Evolutionary conservation across 2,113 vertebrate genomes (phyloP), one percentile per base, ranked within the genome.

Genomic region (Nettapus auritus): DNA sequence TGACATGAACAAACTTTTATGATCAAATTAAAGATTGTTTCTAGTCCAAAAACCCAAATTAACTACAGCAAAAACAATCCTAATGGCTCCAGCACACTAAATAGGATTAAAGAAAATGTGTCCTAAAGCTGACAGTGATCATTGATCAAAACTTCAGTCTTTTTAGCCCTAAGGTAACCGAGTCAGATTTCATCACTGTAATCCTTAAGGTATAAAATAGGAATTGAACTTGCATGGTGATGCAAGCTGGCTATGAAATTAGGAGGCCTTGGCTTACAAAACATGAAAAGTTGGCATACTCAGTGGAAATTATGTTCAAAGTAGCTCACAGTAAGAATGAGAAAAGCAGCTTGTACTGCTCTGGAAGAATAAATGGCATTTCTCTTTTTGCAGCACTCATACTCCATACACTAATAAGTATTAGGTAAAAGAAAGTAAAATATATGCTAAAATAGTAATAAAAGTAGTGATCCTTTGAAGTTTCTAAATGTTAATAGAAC

Each of bases 231-330:
- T 95, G 71, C 75, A 48, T 80, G 69, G 91, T 95, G 96, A 97
- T 97, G 92, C 91, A 97, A 96, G 87, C 86, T 98, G 96, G 82
- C 96, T 97, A 97, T 96, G 96, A 97, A 97, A 96, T 97, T 88
- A 97, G 82, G 44, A 97, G 90, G 62, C 31, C 73, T 97, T 97
- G 97, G 95, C 96, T 97, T 91, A 76, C 71, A 87, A 69, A 95
- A 66, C 80, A 88, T 50, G 71, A 94, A 93, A 90, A 96, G 59
- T 81, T 98, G 98, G 97, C 98, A 92, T 62, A 56, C 36, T 79
- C 55, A 52, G 22, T 97, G 97, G 97, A 98, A 98, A 97, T 80
- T 84, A 87, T 94, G 87, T 93, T 98, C 97, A 97, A 97, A 97
- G 92, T 73, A 76, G 59, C 77, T 97, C 88, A 77, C 5, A 74